Evolutionary conservation across 2,888 invertebrate species (phyloP), one percentile per base, ranked within the genome.

Genomic region (Frankliniella fusca): DNA sequence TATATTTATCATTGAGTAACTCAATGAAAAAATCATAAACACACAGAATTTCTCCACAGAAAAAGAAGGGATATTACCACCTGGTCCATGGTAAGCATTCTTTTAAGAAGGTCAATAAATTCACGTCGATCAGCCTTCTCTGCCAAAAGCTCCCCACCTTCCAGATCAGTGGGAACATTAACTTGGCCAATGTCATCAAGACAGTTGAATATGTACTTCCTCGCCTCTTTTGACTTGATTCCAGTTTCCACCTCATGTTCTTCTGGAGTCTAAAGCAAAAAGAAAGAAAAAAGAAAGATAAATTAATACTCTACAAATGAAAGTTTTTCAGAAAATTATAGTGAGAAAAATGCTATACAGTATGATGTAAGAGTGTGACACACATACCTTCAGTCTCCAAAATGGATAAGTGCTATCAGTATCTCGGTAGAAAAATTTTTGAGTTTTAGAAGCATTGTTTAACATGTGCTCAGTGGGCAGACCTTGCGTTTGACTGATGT

Each of bases 191-290:
- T 99, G 88, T 99, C 99, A 88, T 99, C 99, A 85, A 99, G 91
- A 89, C 98, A 98, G 90, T 99, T 99, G 90, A 99, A 99, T 86
- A 99, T 98, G 89, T 99, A 99, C 89, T 99, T 99, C 87, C 99
- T 91, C 8, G 99, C 99, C 90, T 99, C 99, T 90, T 99, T 99
- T 85, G 98, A 98, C 90, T 98, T 98, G 86, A 98, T 97, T 84
- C 96, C 96, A 81, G 98, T 98, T 90, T 98, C 98, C 20, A 94
- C 93, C 89, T 99, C 99, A 89, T 98, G 97, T 89, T 99, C 99
- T 88, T 99, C 99, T 38, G 98, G 97, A 48, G 97, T 97, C 93
- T 98, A 82, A 50, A 9, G 27, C 65, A 23, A 80, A 3, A 76
- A 81, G 76, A 80, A 28, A 65, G 11, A 48, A 81, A 81, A 27